phyloP scores from a whole-genome alignment of 2,888 invertebrate genomes.

The Enchytraeus crypticus region DNA sequence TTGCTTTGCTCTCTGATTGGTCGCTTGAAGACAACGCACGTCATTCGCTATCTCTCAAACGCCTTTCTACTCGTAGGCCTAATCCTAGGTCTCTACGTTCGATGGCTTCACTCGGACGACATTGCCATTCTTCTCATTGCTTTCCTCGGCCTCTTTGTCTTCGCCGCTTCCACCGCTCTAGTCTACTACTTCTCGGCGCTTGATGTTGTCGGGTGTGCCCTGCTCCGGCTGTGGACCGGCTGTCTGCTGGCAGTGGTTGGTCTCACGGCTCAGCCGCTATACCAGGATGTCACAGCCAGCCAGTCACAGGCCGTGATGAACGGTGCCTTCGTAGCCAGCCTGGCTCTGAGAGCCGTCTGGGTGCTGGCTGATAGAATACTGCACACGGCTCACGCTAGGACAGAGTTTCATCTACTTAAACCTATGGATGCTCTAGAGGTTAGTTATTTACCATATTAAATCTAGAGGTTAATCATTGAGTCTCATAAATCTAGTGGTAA shows the following conservation, averaged over 20 bases:
- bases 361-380: conserved; percentile 32
- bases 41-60: conserved; percentile 35
- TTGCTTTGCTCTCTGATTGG: no score
- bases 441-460: no score
- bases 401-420: no score
- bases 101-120: conserved; percentile 37
- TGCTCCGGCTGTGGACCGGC: conserved; percentile 42
- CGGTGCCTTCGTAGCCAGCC: conserved; percentile 38
- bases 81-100: conserved; percentile 39
- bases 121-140: conserved; percentile 35
- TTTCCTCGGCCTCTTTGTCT: conserved; percentile 37
- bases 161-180: conserved; percentile 36
- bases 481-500: no score
- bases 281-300: conserved; percentile 30
- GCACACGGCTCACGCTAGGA: conserved; percentile 27
- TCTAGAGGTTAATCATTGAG: no score
- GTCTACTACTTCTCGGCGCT: conserved; percentile 40
- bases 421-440: no score
- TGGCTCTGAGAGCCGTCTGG: conserved; percentile 35
- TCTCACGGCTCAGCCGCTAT: conserved; percentile 32
- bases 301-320: conserved; percentile 39
- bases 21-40: neutral
- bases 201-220: conserved; percentile 32
- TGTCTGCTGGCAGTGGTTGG: conserved; percentile 40
- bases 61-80: conserved; percentile 37